Conservation (phyloP, 2,797 vertebrate species). For the Echeneis naucrates region DNA sequence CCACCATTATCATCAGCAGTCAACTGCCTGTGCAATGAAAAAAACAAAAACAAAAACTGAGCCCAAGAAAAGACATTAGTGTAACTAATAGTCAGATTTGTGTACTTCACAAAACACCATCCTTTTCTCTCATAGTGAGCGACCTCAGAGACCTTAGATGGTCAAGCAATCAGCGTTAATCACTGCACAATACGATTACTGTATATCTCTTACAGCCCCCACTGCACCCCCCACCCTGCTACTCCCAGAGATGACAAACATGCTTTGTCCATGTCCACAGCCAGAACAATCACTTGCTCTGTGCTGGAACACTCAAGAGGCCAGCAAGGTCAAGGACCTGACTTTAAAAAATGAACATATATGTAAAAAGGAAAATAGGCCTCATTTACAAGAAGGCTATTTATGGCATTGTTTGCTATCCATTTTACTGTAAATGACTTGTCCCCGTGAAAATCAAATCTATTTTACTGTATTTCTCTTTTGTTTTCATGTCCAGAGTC, state of each 20-base stretch:
- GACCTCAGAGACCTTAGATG: constrained; percentile 51
- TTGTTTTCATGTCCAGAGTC: constrained; percentile 24
- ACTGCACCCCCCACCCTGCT: neutral
- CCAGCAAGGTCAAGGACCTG: constrained; percentile 66
- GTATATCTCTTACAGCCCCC: constrained; percentile 52
- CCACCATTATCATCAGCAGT: constrained; percentile 36
- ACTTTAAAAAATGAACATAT: constrained; percentile 38
- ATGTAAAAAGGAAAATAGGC: constrained; percentile 44
- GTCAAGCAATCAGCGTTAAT: constrained; percentile 39
- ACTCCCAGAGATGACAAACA: constrained; percentile 67
- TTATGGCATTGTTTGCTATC: constrained; percentile 23
- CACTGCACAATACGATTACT: constrained; percentile 60
- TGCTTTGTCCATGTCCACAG: constrained; percentile 63
- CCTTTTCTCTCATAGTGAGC: constrained; percentile 36
- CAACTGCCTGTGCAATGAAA: constrained; percentile 23
- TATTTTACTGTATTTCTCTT: constrained; percentile 6
- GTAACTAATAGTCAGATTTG: constrained; percentile 35
- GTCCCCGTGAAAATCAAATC: constrained; percentile 14
- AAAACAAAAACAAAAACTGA: neutral
- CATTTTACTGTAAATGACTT: constrained; percentile 22
- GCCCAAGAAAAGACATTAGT: constrained; percentile 38
- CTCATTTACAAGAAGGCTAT: constrained; percentile 40
- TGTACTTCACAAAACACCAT: constrained; percentile 45
- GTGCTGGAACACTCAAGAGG: constrained; percentile 54
- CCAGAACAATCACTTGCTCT: constrained; percentile 69